Conservation (phyloP, 2,113 vertebrate species). For the Antigone vipio region DNA sequence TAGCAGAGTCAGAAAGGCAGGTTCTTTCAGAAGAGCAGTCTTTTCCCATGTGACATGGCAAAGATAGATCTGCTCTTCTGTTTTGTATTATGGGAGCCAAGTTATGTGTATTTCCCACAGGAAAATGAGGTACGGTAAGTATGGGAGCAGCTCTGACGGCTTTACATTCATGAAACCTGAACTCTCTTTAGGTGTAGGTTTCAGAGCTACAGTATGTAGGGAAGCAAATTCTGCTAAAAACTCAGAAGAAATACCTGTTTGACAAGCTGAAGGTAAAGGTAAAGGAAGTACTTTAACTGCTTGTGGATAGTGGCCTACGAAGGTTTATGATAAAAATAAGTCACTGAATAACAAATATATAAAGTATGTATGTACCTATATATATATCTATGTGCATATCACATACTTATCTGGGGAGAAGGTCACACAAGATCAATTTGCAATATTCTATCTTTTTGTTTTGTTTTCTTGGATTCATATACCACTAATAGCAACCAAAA, state of each 20-base stretch:
- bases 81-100: background rate
- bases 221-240: background rate
- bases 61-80: background rate
- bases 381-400: background rate
- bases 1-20: background rate
- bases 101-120: background rate
- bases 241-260: background rate
- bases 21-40: background rate
- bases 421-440: background rate
- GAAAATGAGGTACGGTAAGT: background rate
- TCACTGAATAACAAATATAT: background rate
- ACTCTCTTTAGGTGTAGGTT: background rate
- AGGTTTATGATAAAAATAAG: background rate
- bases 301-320: background rate
- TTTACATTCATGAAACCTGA: background rate
- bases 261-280: background rate
- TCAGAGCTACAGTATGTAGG: background rate
- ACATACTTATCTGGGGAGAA: background rate
- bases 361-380: background rate
- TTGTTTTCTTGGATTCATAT: background rate
- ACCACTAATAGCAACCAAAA: background rate
- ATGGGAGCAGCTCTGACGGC: background rate
- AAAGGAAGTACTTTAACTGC: background rate
- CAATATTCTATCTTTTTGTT: background rate
- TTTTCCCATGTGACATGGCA: background rate